Percentiles rank a stretch among this genome's conserved stretches.
These are phyloP conservation scores for Pelmatolapia mariae DNA, from an alignment of 2,113 vertebrate species.

Conservation along the genomic window DNA sequence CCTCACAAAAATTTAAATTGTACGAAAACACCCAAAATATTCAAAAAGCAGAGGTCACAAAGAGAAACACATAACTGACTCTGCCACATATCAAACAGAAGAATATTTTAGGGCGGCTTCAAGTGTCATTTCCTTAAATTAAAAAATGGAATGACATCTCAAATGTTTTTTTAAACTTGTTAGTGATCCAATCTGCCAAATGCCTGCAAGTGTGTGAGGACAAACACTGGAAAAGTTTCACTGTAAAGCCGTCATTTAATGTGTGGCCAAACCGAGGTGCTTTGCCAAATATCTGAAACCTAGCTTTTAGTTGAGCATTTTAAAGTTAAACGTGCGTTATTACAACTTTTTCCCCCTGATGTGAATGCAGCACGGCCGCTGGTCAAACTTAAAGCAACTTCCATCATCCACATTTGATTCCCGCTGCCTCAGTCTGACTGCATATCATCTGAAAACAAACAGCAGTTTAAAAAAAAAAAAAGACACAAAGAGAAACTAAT, in stretches of 20 bases:
- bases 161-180: neutral
- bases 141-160: neutral
- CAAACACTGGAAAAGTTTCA: neutral
- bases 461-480: neutral
- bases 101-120: neutral
- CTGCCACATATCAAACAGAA: neutral
- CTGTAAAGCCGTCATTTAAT: neutral
- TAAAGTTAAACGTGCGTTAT: neutral
- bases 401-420: neutral
- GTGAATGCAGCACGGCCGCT: neutral
- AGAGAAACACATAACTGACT: rapidly evolving
- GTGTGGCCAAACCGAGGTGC: neutral
- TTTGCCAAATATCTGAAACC: neutral
- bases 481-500: neutral
- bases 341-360: neutral
- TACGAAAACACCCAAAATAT: neutral
- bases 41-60: neutral
- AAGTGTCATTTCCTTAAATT: neutral
- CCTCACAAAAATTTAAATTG: neutral
- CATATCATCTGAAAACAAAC: constrained; percentile 23
- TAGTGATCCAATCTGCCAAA: neutral
- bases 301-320: neutral
- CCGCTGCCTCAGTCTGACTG: constrained; percentile 14
- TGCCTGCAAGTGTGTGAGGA: neutral
- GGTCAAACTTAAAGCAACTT: neutral